Conservation (phyloP, 2,113 vertebrate species). For the Cyanoderma ruficeps region DNA sequence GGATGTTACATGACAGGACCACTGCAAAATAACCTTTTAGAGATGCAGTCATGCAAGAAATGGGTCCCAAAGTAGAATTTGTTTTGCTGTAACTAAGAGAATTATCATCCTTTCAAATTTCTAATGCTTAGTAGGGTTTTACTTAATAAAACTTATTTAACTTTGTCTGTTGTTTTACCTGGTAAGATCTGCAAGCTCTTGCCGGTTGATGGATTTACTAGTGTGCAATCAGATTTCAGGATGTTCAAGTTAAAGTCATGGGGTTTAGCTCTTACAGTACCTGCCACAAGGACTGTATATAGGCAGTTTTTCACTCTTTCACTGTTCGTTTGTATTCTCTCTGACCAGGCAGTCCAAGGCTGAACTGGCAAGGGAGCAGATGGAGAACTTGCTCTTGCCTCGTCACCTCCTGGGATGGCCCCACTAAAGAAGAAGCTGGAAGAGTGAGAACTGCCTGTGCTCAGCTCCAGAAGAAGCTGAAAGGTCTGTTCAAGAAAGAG, state of each 20-base stretch:
- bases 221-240: not conserved
- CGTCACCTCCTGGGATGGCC: fast-evolving
- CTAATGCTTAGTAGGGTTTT: not conserved
- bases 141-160: not conserved
- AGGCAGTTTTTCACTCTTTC: not conserved
- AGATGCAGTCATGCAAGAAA: not conserved
- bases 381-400: not conserved
- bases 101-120: not conserved
- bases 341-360: not conserved
- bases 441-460: not conserved
- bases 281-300: not conserved
- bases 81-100: not conserved
- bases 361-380: not conserved
- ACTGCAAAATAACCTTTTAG: not conserved
- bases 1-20: not conserved
- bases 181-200: not conserved
- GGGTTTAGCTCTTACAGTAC: not conserved
- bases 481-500: not conserved
- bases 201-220: not conserved
- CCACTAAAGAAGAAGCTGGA: not conserved
- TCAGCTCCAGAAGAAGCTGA: not conserved
- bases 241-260: not conserved
- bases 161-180: not conserved
- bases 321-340: not conserved
- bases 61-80: not conserved